Evolutionary conservation across 2,888 invertebrate species (phyloP), one percentile per base, ranked within the genome.

Genomic region (Papilio elwesi): DNA sequence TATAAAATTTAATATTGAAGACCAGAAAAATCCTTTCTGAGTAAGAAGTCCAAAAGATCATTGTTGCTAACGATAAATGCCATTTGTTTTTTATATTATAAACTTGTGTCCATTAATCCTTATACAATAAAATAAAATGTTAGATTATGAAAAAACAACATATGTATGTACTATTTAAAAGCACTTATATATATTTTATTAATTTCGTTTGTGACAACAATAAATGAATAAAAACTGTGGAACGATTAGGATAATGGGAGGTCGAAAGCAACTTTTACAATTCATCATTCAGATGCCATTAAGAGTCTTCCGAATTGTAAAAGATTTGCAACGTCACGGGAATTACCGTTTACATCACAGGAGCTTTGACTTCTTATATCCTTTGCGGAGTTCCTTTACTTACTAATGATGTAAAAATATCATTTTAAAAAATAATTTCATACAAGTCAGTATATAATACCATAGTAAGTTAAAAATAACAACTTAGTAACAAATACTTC

Each of bases 281-380:
- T 47, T 68, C 55, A 57, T 68, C 26, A 26, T 26, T 26, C 38
- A 16, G 68, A 57, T 68, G 48, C 36, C 57, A 68, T 68, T 68
- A 55, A 47, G 48, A 48, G 48, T 16, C 16, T 68, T 43, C 8
- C 3, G 53, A 53, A 10, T 55, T 52, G 16, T 36, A 55, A 57
- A 68, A 68, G 48, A 57, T 67, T 55, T 68, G 68, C 67, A 55
- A 16, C 15, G 68, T 68, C 68, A 68, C 26, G 47, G 51, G 55
- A 57, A 68, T 69, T 63, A 52, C 62, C 43, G 52, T 52, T 62
- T 51, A 2, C 38, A 16, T 1, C 12, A 13, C 36, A 38, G 38
- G 13, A 38, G 57, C 36, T 13, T 57, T 38, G 36, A 26, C 9
- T 55, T 55, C 36, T 55, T 26, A 36, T 36, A 55, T 55, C 36